Conservation (phyloP, 2,888 invertebrate species). For the Embidobia sp. region DNA sequence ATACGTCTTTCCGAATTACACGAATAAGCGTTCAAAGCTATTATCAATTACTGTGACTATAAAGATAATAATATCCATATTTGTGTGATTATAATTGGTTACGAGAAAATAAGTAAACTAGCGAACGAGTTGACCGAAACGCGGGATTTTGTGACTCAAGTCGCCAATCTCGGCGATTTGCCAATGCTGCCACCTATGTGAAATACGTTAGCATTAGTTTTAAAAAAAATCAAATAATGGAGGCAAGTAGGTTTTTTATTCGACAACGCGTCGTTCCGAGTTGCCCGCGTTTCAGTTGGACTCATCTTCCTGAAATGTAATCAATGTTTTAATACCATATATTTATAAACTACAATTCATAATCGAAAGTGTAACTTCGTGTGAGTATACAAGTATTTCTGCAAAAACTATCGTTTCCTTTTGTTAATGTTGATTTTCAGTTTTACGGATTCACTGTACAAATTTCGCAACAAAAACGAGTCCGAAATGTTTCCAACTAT, state of each 20-base stretch:
- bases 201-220: conserved; percentile 22
- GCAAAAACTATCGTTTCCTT: conserved; percentile 4
- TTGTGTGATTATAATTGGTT: conserved; percentile 56
- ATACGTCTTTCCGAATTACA: conserved; percentile 58
- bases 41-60: conserved; percentile 60
- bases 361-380: conserved; percentile 41
- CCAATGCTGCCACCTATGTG: conserved; percentile 35
- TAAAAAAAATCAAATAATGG: conserved; percentile 5
- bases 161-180: conserved; percentile 3
- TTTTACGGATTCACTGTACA: too few species aligned
- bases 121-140: conserved; percentile 28
- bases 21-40: conserved; percentile 54
- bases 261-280: conserved; percentile 13
- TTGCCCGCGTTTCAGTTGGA: conserved; percentile 37
- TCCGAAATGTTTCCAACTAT: too few species aligned
- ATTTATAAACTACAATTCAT: conserved; percentile 46
- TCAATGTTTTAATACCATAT: conserved; percentile 57
- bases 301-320: conserved; percentile 28
- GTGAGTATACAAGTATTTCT: conserved; percentile 35
- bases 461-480: too few species aligned
- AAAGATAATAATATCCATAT: conserved; percentile 60
- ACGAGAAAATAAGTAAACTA: conserved; percentile 24
- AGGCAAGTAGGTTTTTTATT: conserved; percentile 26
- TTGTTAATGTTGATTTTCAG: neutral
- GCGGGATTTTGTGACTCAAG: conserved; percentile 15